Evolutionary conservation across 2,888 invertebrate genomes (phyloP).

Genomic region (Macropis europaea): DNA sequence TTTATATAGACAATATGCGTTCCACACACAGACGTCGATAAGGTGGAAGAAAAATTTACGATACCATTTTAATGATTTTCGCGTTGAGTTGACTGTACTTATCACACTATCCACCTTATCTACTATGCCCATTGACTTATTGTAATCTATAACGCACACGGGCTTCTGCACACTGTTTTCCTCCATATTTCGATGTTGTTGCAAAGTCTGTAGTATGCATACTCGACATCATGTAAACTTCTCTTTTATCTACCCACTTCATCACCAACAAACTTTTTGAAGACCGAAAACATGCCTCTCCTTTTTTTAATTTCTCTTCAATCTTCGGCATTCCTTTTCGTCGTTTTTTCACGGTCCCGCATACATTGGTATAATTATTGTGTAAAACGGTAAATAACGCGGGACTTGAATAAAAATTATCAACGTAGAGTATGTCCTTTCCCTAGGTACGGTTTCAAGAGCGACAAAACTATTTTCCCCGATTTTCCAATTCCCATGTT

Average conservation of each 20-base stretch:
- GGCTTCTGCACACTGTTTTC: slow-evolving; percentile 53
- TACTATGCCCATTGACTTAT: too few relatives aligned
- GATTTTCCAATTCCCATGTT: slow-evolving; percentile 1
- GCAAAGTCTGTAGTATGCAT: slow-evolving; percentile 58
- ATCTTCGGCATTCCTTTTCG: slow-evolving; percentile 30
- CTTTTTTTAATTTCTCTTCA: slow-evolving; percentile 34
- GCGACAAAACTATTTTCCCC: background rate
- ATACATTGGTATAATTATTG: slow-evolving; percentile 29
- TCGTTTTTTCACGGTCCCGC: slow-evolving; percentile 23
- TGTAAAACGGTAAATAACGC: slow-evolving; percentile 19
- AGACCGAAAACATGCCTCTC: slow-evolving; percentile 27
- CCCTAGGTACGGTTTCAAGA: background rate
- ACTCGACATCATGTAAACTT: slow-evolving; percentile 66
- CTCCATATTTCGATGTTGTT: slow-evolving; percentile 50
- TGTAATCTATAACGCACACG: slow-evolving; percentile 65
- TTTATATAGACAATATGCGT: background rate
- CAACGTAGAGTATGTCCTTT: background rate
- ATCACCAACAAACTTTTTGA: slow-evolving; percentile 43
- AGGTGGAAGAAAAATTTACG: slow-evolving; percentile 5
- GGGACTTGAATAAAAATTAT: background rate
- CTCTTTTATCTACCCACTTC: slow-evolving; percentile 73
- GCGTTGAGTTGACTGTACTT: slow-evolving; percentile 20
- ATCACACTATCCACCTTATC: slow-evolving; percentile 12
- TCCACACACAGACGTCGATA: background rate
- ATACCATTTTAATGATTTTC: slow-evolving; percentile 19